Base-by-base conservation (phyloP, 2,888 invertebrate species). In the Parnassius smintheus region DNA sequence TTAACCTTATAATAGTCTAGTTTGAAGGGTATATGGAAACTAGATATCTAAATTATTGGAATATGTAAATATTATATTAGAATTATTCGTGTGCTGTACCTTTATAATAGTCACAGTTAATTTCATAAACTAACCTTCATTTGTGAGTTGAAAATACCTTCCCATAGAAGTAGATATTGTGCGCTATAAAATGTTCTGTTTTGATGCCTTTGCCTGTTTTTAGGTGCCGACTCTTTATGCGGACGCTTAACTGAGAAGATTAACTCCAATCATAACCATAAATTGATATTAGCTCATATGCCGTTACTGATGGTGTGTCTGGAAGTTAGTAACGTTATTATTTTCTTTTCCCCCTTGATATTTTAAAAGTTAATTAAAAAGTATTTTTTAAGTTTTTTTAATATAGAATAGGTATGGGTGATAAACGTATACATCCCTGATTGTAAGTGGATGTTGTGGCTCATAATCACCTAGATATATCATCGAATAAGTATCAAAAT, bases 181-280 rank as follows among this genome's bases (percentile, higher is more conserved):
- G 25, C 4, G 25, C 41, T 51, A 12, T 25, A 11, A 56, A 13
- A 18, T 2, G 9, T 41, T 7, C 11, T 18, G 7, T 51, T 0
- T 51, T 11, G 11, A 50, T 18, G 25, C 8, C 13, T 51, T 61
- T 9, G 45, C 2, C 1, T n/a, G 42, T 53, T 81, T 79, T 70
- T 88, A 98, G 99, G 98, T 83, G 99, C 98, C 2, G 99, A 99
- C 79, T 97, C 96, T 74, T 91, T 99, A n/a, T 98, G 98, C 82
- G 96, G 96, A 51, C 94, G 98, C 35, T 90, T 99, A 52, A 97
- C 97, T 0, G 99, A 98, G 86, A 99, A 98, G 85, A 96, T 99
- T 67, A 98, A 97, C 82, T 96, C 96, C 0, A 96, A 96, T 78
- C 96, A 98, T 73, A 97, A 98, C 63, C 97, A 97, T 71, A 97